Conservation (phyloP, 2,113 vertebrate genomes). For the Macrotus californicus region DNA sequence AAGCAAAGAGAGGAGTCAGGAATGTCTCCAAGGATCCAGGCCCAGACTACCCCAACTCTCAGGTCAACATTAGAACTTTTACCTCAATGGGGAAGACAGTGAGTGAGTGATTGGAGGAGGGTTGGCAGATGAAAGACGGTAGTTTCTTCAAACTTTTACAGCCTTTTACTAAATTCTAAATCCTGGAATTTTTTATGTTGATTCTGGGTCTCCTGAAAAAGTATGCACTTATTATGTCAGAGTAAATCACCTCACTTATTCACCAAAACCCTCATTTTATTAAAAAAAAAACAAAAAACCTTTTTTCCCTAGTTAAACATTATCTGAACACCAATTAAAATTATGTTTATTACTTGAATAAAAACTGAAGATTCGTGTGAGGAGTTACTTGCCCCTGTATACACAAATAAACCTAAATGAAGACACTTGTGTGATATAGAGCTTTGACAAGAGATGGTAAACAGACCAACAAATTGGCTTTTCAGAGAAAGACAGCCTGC, state of each 20-base stretch:
- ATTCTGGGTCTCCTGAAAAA: constrained; percentile 48
- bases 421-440: constrained; percentile 61
- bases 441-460: constrained; percentile 35
- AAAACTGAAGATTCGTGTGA: constrained; percentile 44
- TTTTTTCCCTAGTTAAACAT: constrained; percentile 41
- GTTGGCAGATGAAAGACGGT: not conserved
- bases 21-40: not conserved
- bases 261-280: not conserved
- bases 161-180: not conserved
- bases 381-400: constrained; percentile 7
- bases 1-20: not conserved
- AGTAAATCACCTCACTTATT: constrained; percentile 32
- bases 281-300: not conserved
- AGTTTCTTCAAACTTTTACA: not conserved
- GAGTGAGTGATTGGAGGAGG: too few relatives aligned
- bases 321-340: constrained; percentile 56
- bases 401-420: constrained; percentile 37
- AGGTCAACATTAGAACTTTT: not conserved
- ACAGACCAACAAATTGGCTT: constrained; percentile 68
- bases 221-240: not conserved
- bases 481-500: constrained; percentile 1
- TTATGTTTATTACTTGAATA: constrained; percentile 66
- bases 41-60: too few relatives aligned
- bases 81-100: not conserved
- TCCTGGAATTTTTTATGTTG: not conserved